Percentiles rank a stretch among this genome's conserved stretches.
These are phyloP conservation scores for Eilema caniola DNA, from an alignment of 2,888 invertebrate species.

Conservation along the genomic window DNA sequence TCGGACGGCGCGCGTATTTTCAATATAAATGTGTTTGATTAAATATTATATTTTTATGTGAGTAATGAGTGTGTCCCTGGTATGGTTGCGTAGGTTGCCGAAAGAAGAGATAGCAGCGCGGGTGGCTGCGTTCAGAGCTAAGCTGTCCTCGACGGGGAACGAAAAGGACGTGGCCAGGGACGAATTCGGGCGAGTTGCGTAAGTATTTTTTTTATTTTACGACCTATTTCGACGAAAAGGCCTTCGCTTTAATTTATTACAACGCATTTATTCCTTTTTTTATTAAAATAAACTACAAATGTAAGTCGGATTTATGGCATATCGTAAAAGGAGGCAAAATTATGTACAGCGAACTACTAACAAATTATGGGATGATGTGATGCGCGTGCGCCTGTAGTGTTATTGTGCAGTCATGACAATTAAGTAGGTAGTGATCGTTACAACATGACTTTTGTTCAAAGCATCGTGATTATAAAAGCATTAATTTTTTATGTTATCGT, in stretches of 20 bases:
- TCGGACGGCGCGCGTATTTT: constrained; percentile 35
- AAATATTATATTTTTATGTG: constrained; percentile 34
- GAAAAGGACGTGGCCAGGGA: constrained; percentile 89
- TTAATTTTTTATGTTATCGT: not conserved
- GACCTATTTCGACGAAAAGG: constrained; percentile 2
- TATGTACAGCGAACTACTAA: constrained; percentile 6
- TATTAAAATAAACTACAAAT: too few relatives aligned
- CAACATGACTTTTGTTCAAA: not conserved
- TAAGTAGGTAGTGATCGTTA: not conserved
- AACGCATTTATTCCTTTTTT: not conserved
- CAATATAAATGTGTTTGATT: constrained; percentile 21
- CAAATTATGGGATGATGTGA: not conserved
- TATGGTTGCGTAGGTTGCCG: constrained; percentile 90
- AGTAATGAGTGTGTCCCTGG: constrained; percentile 81
- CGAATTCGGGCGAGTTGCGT: constrained; percentile 94
- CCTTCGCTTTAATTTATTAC: not conserved
- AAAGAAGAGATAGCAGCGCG: constrained; percentile 95
- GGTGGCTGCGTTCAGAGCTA: constrained; percentile 94
- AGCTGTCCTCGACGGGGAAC: constrained; percentile 90
- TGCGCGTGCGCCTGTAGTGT: constrained; percentile 12
- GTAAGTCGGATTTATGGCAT: not conserved
- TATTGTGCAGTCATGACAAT: not conserved
- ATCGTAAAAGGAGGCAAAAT: constrained; percentile 9
- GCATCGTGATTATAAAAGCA: not conserved
- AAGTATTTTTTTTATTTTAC: constrained; percentile 62